Conservation (phyloP, 2,113 vertebrate genomes). For the Sphyrna mokarran region DNA sequence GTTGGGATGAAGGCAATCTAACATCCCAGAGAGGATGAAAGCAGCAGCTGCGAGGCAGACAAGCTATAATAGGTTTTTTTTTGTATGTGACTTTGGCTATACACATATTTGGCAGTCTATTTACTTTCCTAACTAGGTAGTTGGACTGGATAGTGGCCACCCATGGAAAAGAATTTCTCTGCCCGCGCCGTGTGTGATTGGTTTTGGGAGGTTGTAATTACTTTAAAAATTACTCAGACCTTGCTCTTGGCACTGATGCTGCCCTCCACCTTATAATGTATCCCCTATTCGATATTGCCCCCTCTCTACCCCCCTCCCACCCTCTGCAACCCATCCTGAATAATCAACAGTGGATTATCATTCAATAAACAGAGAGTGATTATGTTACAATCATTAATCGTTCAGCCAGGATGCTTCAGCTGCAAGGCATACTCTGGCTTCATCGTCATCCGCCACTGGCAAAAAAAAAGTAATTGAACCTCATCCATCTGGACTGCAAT, state of each 20-base stretch:
- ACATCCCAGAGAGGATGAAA: background rate
- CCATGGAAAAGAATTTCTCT: background rate
- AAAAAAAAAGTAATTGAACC: background rate
- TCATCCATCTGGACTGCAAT: background rate
- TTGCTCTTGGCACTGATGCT: background rate
- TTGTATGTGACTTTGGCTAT: slow-evolving; percentile 2
- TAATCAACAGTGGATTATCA: slow-evolving; percentile 15
- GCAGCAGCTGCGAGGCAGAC: background rate
- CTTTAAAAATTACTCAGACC: background rate
- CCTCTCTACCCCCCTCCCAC: too few relatives aligned
- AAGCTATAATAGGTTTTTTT: background rate
- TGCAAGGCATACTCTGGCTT: background rate
- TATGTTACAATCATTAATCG: slow-evolving; percentile 2
- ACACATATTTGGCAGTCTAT: slow-evolving; percentile 18
- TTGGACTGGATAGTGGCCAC: background rate
- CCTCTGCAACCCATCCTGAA: background rate
- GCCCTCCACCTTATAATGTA: background rate
- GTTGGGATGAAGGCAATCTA: background rate
- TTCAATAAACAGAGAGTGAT: slow-evolving; percentile 2
- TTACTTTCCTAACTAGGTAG: background rate
- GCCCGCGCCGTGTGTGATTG: background rate
- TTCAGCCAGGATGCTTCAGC: background rate
- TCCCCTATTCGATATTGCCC: background rate
- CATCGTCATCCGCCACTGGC: background rate
- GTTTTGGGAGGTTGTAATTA: slow-evolving; percentile 11